Evolutionary conservation across 2,888 invertebrate genomes (phyloP), one percentile per base, ranked within the genome.

Genomic region (Eulithis prunata): DNA sequence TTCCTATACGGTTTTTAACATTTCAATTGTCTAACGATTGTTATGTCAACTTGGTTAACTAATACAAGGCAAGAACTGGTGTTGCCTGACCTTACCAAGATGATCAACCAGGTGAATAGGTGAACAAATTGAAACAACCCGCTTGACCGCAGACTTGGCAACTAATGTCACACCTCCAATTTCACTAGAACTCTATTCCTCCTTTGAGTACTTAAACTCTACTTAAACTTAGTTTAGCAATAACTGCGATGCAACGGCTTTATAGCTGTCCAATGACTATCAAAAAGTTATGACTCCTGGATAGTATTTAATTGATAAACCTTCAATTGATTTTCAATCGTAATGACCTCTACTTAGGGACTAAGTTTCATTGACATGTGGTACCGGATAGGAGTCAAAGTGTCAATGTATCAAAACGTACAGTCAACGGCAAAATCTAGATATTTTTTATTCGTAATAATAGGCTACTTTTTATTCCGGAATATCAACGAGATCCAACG

Each of bases 231-330:
- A 21, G 49, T 38, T 51, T 41, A 41, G 51, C 51, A 58, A 58
- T 51, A 58, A 3, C 41, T 41, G 21, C 21, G 21, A 21, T 38
- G 38, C 14, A 41, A 8, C 57, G 28, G 28, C 6, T 56, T 56
- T 51, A 62, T 36, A 51, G 46, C 63, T 46, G 41, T 53, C 51
- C 57, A 53, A 57, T 63, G 57, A 46, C 63, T 13, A 57, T 63
- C 53, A 63, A 63, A 62, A 38, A 45, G 52, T 53, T 57, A 63
- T 46, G 46, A 38, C 57, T 62, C 4, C 10, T 62, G 43, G 53
- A 13, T n/a, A 38, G 52, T 28, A 36, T 57, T 21, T 57, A 57
- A 46, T 63, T 45, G 52, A 51, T 47, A 6, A 13, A 6, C 14
- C 54, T 63, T 46, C 45, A 53, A 57, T 32, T 14, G 10, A 63